Conservation (phyloP, 2,113 vertebrate species). For the Pandion haliaetus region DNA sequence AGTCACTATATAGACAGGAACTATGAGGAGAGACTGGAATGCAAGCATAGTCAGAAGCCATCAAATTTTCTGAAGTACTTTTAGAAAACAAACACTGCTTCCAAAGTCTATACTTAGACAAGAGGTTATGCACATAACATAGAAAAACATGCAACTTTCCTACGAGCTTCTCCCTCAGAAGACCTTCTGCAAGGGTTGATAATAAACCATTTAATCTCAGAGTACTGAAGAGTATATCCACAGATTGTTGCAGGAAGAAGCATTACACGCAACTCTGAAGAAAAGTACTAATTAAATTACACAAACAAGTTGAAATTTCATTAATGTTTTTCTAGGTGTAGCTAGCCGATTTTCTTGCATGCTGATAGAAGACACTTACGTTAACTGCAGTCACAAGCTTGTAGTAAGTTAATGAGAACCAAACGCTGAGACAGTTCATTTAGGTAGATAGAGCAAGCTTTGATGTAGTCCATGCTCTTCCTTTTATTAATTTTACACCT, state of each 20-base stretch:
- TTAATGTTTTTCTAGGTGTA: not conserved
- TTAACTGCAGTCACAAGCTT: not conserved
- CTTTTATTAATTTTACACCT: not conserved
- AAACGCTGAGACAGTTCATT: fast-evolving
- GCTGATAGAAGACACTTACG: too few species aligned
- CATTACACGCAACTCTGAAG: not conserved
- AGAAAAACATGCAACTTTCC: not conserved
- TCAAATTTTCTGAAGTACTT: not conserved
- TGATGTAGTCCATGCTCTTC: not conserved
- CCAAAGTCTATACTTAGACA: not conserved
- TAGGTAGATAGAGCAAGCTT: fast-evolving
- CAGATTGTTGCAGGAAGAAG: not conserved
- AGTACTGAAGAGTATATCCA: fast-evolving
- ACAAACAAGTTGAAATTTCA: not conserved
- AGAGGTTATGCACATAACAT: not conserved
- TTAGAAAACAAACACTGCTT: not conserved
- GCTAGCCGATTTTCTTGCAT: fast-evolving
- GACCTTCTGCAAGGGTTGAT: not conserved
- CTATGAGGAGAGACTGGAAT: not conserved
- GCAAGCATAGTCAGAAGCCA: not conserved
- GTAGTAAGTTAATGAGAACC: not conserved
- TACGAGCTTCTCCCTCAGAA: not conserved
- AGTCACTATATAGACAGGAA: not conserved
- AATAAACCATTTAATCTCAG: fast-evolving
- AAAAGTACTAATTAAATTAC: not conserved